Base-by-base conservation (phyloP, 2,113 vertebrate species). In the Gallinago jamesoni region DNA sequence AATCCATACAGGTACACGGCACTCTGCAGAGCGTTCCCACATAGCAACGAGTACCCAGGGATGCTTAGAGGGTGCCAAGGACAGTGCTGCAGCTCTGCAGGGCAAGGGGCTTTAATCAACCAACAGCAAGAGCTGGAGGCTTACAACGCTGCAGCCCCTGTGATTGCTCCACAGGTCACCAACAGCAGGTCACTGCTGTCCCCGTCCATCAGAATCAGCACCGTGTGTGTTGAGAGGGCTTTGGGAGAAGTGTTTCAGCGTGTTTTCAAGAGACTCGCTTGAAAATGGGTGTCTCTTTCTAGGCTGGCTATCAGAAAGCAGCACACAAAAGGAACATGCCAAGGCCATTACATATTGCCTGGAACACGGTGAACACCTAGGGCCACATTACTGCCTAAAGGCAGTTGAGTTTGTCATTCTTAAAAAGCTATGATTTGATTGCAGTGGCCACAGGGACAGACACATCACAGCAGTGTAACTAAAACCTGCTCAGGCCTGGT, bases 241-340 rank as follows among this genome's bases (percentile, higher is more conserved):
- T 39, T 27, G 41, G 66, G 43, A 52, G 30, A 59, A 72, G 25
- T 1, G 0, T 47, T 77, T 31, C 57, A 37, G 9, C 10, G 10
- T 4, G 25, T 18, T 80, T 86, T 53, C n/a, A 39, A 69, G 66
- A 41, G 18, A 22, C 7, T 23, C 4, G 2, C 39, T 62, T 37
- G 5, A 72, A 70, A 50, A 33, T 12, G 37, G 67, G 37, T 56
- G 59, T 37, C 39, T 39, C 6, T 22, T 37, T 66, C 41, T 41
- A 48, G 17, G 35, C 57, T 70, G 69, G 50, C 30, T 75, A 62
- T 2, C 7, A 63, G 56, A 80, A 81, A 70, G 59, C 47, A 47
- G 43, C 4, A 1, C 17, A 12, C 3, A 5, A 48, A 35, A 45
- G 52, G 47, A 87, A 27, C 0, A 0, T 1, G 4, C 56, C 1